These are phyloP conservation scores for Pterostichus niger DNA, from an alignment of 2,888 invertebrate genomes.

Conservation along the genomic window DNA sequence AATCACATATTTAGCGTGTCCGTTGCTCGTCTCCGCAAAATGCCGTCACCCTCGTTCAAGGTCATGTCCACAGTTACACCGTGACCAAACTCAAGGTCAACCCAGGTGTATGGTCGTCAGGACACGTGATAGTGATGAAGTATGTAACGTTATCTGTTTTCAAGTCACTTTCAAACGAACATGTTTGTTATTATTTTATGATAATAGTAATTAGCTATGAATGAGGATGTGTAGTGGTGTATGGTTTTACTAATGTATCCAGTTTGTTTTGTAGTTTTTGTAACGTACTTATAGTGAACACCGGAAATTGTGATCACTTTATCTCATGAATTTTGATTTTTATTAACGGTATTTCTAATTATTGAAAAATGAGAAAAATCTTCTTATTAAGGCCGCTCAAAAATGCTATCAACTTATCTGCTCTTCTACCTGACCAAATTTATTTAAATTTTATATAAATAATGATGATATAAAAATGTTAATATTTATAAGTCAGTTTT, in stretches of 20 bases:
- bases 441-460: too few species aligned
- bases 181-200: conserved; percentile 6
- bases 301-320: too few species aligned
- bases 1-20: conserved; percentile 28
- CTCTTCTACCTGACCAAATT: too few species aligned
- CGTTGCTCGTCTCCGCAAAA: conserved; percentile 17
- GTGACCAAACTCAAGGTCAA: conserved; percentile 39
- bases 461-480: too few species aligned
- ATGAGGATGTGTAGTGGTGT: conserved; percentile 22
- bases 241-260: background rate
- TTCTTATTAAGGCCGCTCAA: too few species aligned
- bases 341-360: too few species aligned
- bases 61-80: conserved; percentile 39
- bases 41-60: conserved; percentile 51
- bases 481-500: too few species aligned
- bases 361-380: too few species aligned
- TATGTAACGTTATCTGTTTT: conserved; percentile 18
- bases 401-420: too few species aligned
- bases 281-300: background rate
- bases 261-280: conserved; percentile 14
- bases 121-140: conserved; percentile 6
- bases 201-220: conserved; percentile 20
- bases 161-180: conserved; percentile 1
- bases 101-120: background rate
- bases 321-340: too few species aligned